phyloP scores from a whole-genome alignment of 2,113 vertebrate species.

The Cynocephalus volans region DNA sequence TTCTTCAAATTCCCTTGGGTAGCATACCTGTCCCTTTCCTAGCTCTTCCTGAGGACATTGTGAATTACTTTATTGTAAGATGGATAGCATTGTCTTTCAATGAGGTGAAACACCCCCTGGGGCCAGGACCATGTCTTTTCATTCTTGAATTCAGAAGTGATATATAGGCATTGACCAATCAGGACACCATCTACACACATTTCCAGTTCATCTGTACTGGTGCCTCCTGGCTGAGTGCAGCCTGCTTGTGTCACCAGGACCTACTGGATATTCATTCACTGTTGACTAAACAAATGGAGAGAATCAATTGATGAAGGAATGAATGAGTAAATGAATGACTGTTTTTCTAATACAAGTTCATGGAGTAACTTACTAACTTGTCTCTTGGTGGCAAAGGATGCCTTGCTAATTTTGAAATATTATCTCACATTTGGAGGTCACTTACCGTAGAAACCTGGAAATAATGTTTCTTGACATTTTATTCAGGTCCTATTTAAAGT shows the following conservation, averaged over 20 bases:
- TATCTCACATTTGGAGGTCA: conserved; percentile 1
- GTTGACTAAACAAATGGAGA: not conserved
- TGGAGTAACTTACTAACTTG: not conserved
- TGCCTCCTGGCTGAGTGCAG: fast-evolving
- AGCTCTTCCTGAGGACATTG: not conserved
- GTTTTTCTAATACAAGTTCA: not conserved
- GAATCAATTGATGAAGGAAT: not conserved
- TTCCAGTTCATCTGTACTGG: not conserved
- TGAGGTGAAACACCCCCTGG: not conserved
- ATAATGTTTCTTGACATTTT: conserved; percentile 51
- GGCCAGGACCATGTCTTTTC: not conserved
- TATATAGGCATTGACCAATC: not conserved
- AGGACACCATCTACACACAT: not conserved
- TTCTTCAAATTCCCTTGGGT: not conserved
- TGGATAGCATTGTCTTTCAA: not conserved
- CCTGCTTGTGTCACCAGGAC: not conserved
- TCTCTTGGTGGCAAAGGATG: not conserved
- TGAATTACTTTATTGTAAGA: not conserved
- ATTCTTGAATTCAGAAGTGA: not conserved
- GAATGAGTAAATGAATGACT: not conserved
- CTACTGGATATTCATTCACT: not conserved
- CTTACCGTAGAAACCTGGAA: conserved; percentile 40
- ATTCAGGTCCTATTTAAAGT: conserved; percentile 57
- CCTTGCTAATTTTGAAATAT: conserved; percentile 40
- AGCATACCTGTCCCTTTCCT: not conserved